Percentiles rank a stretch among this genome's conserved stretches.
Conservation (phyloP, 2,113 vertebrate genomes). For the Numida meleagris region DNA sequence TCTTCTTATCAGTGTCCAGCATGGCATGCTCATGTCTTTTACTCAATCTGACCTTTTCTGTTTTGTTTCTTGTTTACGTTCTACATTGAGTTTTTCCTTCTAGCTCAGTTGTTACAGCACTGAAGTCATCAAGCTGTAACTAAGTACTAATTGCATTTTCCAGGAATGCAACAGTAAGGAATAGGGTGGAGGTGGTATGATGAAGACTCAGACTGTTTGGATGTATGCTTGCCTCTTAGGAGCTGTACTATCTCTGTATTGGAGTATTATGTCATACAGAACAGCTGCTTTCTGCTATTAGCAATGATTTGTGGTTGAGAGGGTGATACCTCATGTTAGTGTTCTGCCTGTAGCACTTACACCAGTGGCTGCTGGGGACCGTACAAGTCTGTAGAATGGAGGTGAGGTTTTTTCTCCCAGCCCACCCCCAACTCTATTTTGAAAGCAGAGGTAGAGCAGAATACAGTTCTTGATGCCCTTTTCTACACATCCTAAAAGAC, state of each 20-base stretch:
- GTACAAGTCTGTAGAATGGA: neutral
- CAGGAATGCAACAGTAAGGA: neutral
- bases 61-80: neutral
- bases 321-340: neutral
- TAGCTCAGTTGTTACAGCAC: neutral
- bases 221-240: neutral
- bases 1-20: neutral
- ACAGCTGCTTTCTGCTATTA: neutral
- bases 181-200: neutral
- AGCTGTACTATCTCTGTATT: neutral
- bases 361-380: neutral
- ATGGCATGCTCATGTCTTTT: neutral
- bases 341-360: neutral
- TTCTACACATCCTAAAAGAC: neutral
- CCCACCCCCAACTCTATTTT: neutral
- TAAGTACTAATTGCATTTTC: neutral
- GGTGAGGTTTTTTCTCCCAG: neutral
- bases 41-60: neutral
- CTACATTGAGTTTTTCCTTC: neutral
- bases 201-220: neutral
- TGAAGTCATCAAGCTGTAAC: neutral
- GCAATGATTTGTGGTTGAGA: rapidly evolving
- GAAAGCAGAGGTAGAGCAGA: neutral
- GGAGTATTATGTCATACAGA: neutral
- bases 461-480: rapidly evolving